Base-by-base conservation (phyloP, 2,888 invertebrate genomes). In the Eutolmus rufibarbis region DNA sequence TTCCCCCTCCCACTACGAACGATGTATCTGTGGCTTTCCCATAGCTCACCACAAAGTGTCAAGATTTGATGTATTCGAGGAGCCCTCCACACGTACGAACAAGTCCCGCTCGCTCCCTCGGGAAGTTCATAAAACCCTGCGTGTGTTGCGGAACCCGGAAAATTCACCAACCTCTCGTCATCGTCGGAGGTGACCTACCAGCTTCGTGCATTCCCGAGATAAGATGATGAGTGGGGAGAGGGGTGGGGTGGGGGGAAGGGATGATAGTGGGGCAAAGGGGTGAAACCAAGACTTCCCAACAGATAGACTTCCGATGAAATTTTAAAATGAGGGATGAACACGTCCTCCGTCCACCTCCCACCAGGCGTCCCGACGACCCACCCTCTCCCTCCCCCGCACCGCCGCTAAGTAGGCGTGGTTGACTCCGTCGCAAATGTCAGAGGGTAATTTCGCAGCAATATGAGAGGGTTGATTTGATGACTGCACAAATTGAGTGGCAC, bases 11-110 rank as follows among this genome's bases (percentile, higher is more conserved):
- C 43, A 87, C 82, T 82, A 43, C 76, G 74, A n/a, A 16, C 31
- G 28, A 87, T 88, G 87, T 87, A 86, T 90, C 90, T 92, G 92
- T 92, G 92, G 92, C 92, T 92, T 92, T 91, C 91, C 91, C 90
- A 91, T 91, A 91, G 92, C 91, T 92, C 92, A 92, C 92, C 92
- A 92, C 92, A 92, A 92, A 92, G 91, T 92, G 92, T 92, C 92
- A 92, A 92, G 92, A 91, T 91, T 91, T 86, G 86, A 86, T 77
- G 56, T 86, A 86, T 76, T 51, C 56, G 51, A 16, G 43, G 43
- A 12, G 77, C 86, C 43, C 28, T 28, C 28, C 81, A 81, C 31
- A 81, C 31, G 51, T 51, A 81, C n/a, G 51, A 16, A 23, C 31
- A 9, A 7, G 56, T n/a, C 56, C 56, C 56, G 56, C 8, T 56